phyloP scores from a whole-genome alignment of 2,797 vertebrate species.

The Leucoraja ocellata region DNA sequence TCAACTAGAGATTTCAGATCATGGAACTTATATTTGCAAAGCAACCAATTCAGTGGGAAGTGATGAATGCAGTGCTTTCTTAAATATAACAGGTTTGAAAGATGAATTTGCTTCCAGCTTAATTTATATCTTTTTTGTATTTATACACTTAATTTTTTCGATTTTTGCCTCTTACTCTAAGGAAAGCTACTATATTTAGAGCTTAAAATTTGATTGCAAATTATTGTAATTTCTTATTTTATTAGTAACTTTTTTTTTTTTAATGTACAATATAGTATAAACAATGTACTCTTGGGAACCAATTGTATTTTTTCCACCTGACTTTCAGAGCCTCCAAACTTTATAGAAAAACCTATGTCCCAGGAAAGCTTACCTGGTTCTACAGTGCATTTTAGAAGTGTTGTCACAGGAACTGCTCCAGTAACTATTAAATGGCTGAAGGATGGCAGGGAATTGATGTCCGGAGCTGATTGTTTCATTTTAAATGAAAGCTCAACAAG shows the following conservation, averaged over 20 bases:
- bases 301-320: conserved; percentile 53
- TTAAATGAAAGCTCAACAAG: conserved; percentile 78
- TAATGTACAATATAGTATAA: background rate
- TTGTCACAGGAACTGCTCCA: conserved; percentile 84
- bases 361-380: conserved; percentile 79
- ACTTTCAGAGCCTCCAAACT: conserved; percentile 84
- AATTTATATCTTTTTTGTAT: background rate
- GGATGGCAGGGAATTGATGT: conserved; percentile 81
- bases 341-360: conserved; percentile 74
- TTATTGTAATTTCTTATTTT: background rate
- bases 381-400: conserved; percentile 81
- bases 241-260: background rate
- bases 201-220: background rate
- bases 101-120: conserved; percentile 49
- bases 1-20: conserved; percentile 76
- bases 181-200: background rate
- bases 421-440: conserved; percentile 94
- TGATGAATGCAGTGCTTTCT: conserved; percentile 72
- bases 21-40: conserved; percentile 80
- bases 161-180: background rate
- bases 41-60: conserved; percentile 80
- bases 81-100: conserved; percentile 69
- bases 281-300: background rate
- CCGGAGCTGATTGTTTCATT: conserved; percentile 84
- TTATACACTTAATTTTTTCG: background rate